Percentiles rank a stretch among this genome's conserved stretches.
These are phyloP conservation scores for Pangasius larnaudii DNA, from an alignment of 2,797 vertebrate species.

Conservation along the genomic window DNA sequence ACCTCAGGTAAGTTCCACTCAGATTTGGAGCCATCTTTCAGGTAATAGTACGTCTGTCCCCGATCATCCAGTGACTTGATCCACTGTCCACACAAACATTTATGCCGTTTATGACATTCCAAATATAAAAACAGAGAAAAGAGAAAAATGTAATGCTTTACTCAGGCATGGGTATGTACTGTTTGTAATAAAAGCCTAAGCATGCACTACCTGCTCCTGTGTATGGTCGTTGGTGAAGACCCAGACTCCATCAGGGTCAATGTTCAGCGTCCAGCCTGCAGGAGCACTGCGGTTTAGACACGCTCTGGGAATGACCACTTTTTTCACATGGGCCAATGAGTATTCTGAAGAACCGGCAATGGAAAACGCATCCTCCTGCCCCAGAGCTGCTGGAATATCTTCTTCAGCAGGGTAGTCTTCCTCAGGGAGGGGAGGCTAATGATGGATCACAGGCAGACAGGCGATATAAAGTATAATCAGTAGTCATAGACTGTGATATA, in stretches of 20 bases:
- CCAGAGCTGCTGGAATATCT: slow-evolving; percentile 47
- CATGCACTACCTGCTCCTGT: slow-evolving; percentile 73
- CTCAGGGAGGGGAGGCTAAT: slow-evolving; percentile 87
- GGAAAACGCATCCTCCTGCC: slow-evolving; percentile 41
- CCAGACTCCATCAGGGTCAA: slow-evolving; percentile 73
- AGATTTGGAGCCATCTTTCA: slow-evolving; percentile 78
- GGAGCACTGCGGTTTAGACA: slow-evolving; percentile 71
- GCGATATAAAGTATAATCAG: background rate
- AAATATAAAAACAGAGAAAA: slow-evolving; percentile 36
- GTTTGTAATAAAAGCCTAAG: background rate
- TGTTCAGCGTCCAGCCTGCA: slow-evolving; percentile 75
- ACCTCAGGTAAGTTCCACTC: slow-evolving; percentile 82
- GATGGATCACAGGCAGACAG: slow-evolving; percentile 24
- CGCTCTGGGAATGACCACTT: slow-evolving; percentile 71
- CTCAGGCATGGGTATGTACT: background rate
- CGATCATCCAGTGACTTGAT: slow-evolving; percentile 81
- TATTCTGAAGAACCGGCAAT: slow-evolving; percentile 64
- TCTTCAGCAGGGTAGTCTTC: slow-evolving; percentile 82
- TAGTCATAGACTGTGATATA: background rate
- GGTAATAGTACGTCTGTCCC: slow-evolving; percentile 85
- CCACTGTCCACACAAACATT: slow-evolving; percentile 74
- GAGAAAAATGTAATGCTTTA: too few relatives aligned
- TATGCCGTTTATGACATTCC: background rate
- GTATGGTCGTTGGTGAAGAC: slow-evolving; percentile 79
- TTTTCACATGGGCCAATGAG: slow-evolving; percentile 62